Evolutionary conservation across 2,113 vertebrate genomes (phyloP).

Genomic region (Cinclus cinclus): DNA sequence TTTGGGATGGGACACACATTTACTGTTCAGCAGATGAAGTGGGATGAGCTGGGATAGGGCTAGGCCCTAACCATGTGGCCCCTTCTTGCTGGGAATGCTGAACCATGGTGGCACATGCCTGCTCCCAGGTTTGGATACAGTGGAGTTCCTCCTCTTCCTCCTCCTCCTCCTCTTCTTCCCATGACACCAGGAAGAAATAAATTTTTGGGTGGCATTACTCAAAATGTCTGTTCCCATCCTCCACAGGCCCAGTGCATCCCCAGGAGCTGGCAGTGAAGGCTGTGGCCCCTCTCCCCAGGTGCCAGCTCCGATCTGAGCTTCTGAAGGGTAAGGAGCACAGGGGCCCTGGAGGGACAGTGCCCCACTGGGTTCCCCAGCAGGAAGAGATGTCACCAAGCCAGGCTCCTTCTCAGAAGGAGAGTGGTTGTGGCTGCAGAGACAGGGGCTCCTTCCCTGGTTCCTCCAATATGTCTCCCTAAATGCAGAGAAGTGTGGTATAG

Average conservation of each 20-base stretch:
- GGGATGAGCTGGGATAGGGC: neutral
- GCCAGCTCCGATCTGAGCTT: constrained; percentile 29
- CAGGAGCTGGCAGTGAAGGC: neutral
- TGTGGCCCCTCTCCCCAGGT: neutral
- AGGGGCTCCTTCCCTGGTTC: neutral
- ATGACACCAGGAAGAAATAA: neutral
- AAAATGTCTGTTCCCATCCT: neutral
- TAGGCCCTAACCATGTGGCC: too few species aligned
- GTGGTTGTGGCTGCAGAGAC: neutral
- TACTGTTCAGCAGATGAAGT: neutral
- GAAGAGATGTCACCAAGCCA: neutral
- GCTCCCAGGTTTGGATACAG: neutral
- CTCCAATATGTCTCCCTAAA: neutral
- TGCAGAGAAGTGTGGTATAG: neutral
- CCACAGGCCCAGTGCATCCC: constrained; percentile 60
- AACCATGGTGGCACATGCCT: rapidly evolving
- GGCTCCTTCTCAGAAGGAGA: neutral
- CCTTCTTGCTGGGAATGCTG: neutral
- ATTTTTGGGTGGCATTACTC: neutral
- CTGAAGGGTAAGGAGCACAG: constrained; percentile 36
- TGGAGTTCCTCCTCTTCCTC: neutral
- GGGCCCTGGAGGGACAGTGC: neutral
- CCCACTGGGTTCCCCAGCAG: neutral
- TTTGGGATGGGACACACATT: neutral
- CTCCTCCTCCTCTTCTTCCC: neutral